Base-by-base conservation (phyloP, 30 jellyfish, hydroid and myxozoan species). In the Aurelia aurita complex sp. Pacific region DNA sequence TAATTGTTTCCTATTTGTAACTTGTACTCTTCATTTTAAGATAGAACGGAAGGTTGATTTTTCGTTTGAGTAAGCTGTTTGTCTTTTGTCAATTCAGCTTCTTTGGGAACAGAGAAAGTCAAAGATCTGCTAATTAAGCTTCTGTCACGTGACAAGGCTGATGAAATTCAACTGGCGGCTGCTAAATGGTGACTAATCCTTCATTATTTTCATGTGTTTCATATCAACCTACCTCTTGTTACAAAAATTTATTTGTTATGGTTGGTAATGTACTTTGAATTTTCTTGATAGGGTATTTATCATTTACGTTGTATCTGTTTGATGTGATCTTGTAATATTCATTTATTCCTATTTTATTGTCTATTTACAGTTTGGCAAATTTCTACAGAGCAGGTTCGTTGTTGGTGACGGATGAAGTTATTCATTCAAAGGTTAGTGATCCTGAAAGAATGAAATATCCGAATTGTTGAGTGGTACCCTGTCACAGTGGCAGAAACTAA, bases 121-220 rank as follows among this genome's bases (percentile, higher is more conserved):
- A 88, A 83, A 77, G 91, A 88, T 18, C 50, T 86, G 57, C 77
- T 93, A 60, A 83, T 93, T 51, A 87, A 54, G 4, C 73, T 87
- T 60, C 76, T 93, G 61, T 87, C 98, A 10, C 79, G 91, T 15
- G 96, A 88, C 78, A 77, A 83, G 51, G 63, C 97, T 35, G 98
- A 93, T 23, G 96, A 87, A 55, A 83, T 93, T 1, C 98, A 93
- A 74, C 79, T 93, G 5, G 98, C 90, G 1, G 97, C 98, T 0
- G 97, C 97, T 42, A 79, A 77, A 55, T 93, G 98, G 98, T 93
- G 64, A 77, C 67, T 50, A 14, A 36, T 4, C 16, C 36, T 17
- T 65, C 23, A 1, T 51, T 68, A 63, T 18, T 18, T 23, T 35
- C 10, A 14, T 7, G 29, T 10, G 79, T 55, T 23, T 23, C 15